Base-by-base conservation (phyloP, 2,797 vertebrate species). In the Molossus molossus region DNA sequence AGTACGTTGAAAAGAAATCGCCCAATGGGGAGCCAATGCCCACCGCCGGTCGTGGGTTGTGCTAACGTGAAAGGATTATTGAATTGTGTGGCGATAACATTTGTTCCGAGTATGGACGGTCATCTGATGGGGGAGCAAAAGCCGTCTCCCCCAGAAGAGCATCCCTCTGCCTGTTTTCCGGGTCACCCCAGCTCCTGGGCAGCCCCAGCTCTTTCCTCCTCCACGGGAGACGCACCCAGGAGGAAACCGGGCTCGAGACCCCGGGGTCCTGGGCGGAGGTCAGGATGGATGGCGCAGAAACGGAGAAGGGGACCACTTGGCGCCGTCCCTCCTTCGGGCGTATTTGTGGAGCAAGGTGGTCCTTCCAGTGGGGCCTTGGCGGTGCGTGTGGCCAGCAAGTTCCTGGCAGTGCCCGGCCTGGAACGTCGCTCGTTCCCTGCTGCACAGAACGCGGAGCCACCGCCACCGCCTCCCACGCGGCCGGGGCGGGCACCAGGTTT, bases 181-280 rank as follows among this genome's bases (percentile, higher is more conserved):
- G 3, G 0, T 5, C 29, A 1, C 12, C 57, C 2, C 15, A 5
- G 62, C 25, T 7, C 0, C 1, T 1, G 1, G 25, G 33, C 21
- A 13, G 10, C 58, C 25, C 25, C 17, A 4, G 6, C 17, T 21
- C 6, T 11, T 9, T 21, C n/a, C 62, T 73, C 21, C 62, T 14
- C 14, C 17, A 1, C 1, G 17, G 17, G n/a, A 53, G 12, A 29
- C 7, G 29, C 2, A 0, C 0, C 1, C 50, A 65, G 69, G 10
- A 53, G 40, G 11, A 37, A 45, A 1, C 12, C 10, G 0, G 12
- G n/a, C 48, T 81, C 18, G 3, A 29, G 37, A 10, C 3, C 87
- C 5, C 0, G 0, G 0, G 5, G n/a, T n/a, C 5, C 0, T 0
- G 45, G 15, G 4, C 3, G 0, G 3, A 1, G 29, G 67, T 9